Evolutionary conservation across 2,888 invertebrate genomes (phyloP), one percentile per base, ranked within the genome.

Genomic region (Eupithecia dodoneata): DNA sequence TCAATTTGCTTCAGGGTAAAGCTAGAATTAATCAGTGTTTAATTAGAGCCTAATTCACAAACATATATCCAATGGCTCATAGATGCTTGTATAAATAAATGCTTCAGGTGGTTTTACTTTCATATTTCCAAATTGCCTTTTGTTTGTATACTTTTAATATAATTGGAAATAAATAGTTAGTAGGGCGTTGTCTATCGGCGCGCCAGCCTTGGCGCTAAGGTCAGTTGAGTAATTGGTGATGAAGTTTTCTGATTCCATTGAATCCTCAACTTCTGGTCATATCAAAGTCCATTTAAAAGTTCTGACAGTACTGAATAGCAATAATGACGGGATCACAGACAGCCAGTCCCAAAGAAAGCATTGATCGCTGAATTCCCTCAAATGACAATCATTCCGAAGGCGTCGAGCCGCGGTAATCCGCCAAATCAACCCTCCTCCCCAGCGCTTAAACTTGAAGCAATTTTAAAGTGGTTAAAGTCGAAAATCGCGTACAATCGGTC

Each of bases 401-500:
- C 72, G 73, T 45, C 76, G 74, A 67, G 52, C 75, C 55, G 71
- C 63, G 72, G 44, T 78, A 76, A 77, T 76, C 67, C 71, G 45
- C 70, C 71, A 72, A 70, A 74, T 70, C 73, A 41, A 67, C 69
- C 71, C 52, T 55, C 59, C 49, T 59, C 49, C 55, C 70, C 45
- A 41, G 42, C 55, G 52, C 59, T 72, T 13, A 18, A 63, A 69
- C 18, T 70, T 72, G 71, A 67, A 71, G 75, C 77, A 72, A 80
- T 80, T 80, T 81, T 78, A 65, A 78, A 81, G 75, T 74, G 41
- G 79, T 83, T 80, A 76, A 81, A 81, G 79, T 80, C 78, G 74
- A 80, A 80, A 83, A 81, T 75, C 71, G 78, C 55, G 72, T 67
- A 78, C 71, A 75, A 80, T 73, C 76, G 75, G 73, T 73, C 73